Evolutionary conservation across 2,888 invertebrate species (phyloP).

Genomic region (Dysmachus trigonus): DNA sequence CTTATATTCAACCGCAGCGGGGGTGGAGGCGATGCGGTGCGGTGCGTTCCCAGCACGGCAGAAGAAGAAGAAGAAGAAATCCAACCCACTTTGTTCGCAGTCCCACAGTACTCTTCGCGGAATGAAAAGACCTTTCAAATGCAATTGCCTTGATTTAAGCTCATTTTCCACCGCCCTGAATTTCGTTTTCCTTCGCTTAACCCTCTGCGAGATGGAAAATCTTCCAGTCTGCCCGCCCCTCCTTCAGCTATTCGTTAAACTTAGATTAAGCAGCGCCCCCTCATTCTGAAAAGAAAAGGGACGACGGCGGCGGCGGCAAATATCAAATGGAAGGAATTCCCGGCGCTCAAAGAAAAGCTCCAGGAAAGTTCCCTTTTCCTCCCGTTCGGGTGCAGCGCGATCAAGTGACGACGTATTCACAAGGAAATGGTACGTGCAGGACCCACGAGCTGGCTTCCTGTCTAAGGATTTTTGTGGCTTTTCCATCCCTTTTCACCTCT

Average conservation of each 20-base stretch:
- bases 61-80: no score
- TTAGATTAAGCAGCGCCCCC: slow-evolving; percentile 29
- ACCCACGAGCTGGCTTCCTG: slow-evolving; percentile 12
- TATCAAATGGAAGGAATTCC: slow-evolving; percentile 11
- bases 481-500: slow-evolving; percentile 22
- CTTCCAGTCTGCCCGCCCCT: no score
- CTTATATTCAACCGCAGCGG: background rate
- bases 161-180: slow-evolving; percentile 35
- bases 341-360: background rate
- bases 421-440: background rate
- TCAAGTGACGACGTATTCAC: slow-evolving; percentile 10
- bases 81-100: slow-evolving; percentile 6
- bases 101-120: background rate
- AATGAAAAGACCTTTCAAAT: slow-evolving; percentile 41
- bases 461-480: slow-evolving; percentile 27
- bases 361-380: background rate
- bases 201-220: slow-evolving; percentile 25
- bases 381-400: slow-evolving; percentile 5
- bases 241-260: slow-evolving; percentile 21
- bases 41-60: background rate
- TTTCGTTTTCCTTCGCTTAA: slow-evolving; percentile 20
- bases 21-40: no score
- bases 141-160: slow-evolving; percentile 42
- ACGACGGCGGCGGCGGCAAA: background rate
- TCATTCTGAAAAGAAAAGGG: background rate